Evolutionary conservation across 2,113 vertebrate genomes (phyloP).

Genomic region (Hydrolagus affinis): DNA sequence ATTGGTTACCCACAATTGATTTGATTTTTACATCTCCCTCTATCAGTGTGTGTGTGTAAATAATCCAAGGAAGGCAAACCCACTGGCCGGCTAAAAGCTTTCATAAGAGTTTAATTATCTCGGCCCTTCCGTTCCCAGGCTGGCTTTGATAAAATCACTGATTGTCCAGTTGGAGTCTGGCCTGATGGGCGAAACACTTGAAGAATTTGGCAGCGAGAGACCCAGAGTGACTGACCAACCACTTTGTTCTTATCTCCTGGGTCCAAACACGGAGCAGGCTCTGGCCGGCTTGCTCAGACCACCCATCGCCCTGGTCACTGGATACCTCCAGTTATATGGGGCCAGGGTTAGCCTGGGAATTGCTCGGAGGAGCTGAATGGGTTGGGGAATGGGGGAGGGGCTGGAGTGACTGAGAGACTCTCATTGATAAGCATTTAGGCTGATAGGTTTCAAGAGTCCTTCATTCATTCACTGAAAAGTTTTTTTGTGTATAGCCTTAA

Average conservation of each 20-base stretch:
- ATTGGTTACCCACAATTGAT: no score
- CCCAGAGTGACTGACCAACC: conserved; percentile 18
- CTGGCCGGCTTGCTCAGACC: conserved; percentile 1
- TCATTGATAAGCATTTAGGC: conserved; percentile 16
- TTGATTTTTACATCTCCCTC: not conserved
- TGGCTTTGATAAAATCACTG: conserved; percentile 15
- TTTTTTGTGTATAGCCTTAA: not conserved
- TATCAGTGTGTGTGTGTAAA: no score
- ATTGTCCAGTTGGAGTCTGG: conserved; percentile 21
- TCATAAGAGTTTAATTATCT: conserved; percentile 26
- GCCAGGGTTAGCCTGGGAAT: conserved; percentile 18
- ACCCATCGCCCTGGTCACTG: conserved; percentile 26
- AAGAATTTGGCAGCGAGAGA: conserved; percentile 11
- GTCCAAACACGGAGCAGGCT: conserved; percentile 1
- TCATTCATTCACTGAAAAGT: not conserved
- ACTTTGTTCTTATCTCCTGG: conserved; percentile 27
- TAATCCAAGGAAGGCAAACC: not conserved
- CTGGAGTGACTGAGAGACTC: not conserved
- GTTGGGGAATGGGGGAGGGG: not conserved
- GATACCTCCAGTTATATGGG: conserved; percentile 27
- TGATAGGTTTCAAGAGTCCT: not conserved
- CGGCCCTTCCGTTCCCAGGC: conserved; percentile 26
- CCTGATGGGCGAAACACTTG: conserved; percentile 21
- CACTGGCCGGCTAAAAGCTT: conserved; percentile 9
- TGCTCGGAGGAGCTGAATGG: conserved; percentile 12